A percentile compares a stretch with the other conserved stretches of the same genome.
These are phyloP conservation scores for Cyrtonyx montezumae DNA, from an alignment of 2,113 vertebrate genomes.

Conservation along the genomic window DNA sequence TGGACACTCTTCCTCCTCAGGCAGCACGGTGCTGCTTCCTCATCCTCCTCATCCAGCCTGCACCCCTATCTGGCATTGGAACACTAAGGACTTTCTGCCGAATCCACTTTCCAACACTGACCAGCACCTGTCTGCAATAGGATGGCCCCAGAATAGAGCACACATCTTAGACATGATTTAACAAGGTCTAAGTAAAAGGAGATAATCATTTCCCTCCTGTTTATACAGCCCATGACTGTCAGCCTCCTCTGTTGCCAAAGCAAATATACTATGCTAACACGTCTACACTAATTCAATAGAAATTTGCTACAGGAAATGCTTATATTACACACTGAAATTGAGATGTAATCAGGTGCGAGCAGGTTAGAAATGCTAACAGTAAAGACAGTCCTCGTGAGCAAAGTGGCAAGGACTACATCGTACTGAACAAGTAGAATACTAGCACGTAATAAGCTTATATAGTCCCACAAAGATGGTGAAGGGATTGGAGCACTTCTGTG, in stretches of 20 bases:
- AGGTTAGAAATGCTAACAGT: not conserved
- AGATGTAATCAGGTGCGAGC: not conserved
- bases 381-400: not conserved
- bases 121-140: not conserved
- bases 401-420: not conserved
- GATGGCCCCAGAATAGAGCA: not conserved
- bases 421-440: not conserved
- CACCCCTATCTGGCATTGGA: not conserved
- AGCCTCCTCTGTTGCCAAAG: not conserved
- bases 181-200: not conserved
- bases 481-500: not conserved
- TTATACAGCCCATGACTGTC: not conserved
- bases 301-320: not conserved
- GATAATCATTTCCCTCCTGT: not conserved
- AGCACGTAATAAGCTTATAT: fast-evolving
- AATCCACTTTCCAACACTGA: not conserved
- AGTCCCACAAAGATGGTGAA: not conserved
- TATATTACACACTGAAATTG: not conserved
- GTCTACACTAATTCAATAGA: not conserved
- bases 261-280: not conserved
- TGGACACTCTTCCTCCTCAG: not conserved
- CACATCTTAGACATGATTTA: not conserved
- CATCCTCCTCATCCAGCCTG: fast-evolving
- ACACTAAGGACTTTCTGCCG: not conserved
- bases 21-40: not conserved